Evolutionary conservation across 2,797 vertebrate genomes (phyloP).

Genomic region (Botia kubotai): DNA sequence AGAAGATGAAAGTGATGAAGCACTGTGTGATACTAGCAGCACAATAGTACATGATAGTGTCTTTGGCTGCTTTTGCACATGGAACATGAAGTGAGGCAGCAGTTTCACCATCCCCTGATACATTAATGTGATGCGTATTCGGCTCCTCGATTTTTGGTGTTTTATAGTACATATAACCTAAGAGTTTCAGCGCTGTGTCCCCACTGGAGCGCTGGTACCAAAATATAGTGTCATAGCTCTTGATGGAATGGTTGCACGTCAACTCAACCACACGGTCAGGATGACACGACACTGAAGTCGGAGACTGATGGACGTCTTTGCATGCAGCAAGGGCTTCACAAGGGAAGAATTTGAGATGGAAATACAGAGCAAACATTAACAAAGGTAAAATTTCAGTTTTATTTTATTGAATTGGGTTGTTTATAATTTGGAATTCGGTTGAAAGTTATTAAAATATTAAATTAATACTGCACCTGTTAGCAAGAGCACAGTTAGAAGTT

Average conservation of each 20-base stretch:
- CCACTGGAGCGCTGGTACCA: conserved; percentile 47
- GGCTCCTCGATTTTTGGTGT: neutral
- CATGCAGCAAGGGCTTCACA: neutral
- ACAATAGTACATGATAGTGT: conserved; percentile 35
- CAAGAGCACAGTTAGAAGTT: neutral
- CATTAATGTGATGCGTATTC: neutral
- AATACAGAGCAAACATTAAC: no score
- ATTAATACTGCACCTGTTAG: neutral
- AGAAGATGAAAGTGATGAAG: conserved; percentile 8
- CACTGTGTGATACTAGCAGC: conserved; percentile 56
- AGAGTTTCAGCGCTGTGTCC: conserved; percentile 18
- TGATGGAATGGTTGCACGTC: conserved; percentile 36
- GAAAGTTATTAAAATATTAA: neutral
- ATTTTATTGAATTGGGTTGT: no score
- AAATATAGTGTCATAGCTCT: conserved; percentile 16
- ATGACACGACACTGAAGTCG: neutral
- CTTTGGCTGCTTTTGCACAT: neutral
- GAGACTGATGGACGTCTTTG: conserved; percentile 29
- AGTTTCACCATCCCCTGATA: conserved; percentile 29
- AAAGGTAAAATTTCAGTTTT: neutral
- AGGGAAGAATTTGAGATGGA: neutral
- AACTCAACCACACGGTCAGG: neutral
- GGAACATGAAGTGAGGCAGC: neutral
- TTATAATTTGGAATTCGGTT: neutral
- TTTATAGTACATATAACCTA: conserved; percentile 18